Conservation (phyloP, 2,113 vertebrate genomes). For the Brachirus orientalis region DNA sequence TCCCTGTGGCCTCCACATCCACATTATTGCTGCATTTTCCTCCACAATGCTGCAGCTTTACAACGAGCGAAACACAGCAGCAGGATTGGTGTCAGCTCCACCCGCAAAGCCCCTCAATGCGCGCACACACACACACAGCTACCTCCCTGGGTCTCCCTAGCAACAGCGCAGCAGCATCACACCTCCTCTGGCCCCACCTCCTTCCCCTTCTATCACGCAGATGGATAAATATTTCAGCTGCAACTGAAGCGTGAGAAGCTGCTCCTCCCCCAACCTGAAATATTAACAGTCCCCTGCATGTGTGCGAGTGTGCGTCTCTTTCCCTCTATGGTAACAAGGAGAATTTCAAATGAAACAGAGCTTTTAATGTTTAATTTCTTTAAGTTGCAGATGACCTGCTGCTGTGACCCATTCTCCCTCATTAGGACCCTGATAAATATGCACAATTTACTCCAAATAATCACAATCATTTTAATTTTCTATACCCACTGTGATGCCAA, state of each 20-base stretch:
- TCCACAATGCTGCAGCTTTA: slow-evolving; percentile 22
- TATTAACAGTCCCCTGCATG: slow-evolving; percentile 40
- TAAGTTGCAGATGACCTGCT: too few species aligned
- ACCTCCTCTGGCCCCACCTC: slow-evolving; percentile 19
- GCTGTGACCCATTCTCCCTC: too few species aligned
- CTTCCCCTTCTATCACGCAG: slow-evolving; percentile 1
- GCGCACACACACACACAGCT: slow-evolving; percentile 25
- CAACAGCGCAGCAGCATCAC: slow-evolving; percentile 76
- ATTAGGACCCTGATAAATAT: too few species aligned
- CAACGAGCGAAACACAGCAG: slow-evolving; percentile 30
- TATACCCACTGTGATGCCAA: too few species aligned
- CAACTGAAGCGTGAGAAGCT: slow-evolving; percentile 45
- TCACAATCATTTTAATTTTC: too few species aligned
- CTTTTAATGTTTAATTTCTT: too few species aligned
- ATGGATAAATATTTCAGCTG: slow-evolving; percentile 75
- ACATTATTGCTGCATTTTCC: slow-evolving; percentile 65
- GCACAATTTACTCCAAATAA: too few species aligned
- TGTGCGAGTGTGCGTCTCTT: slow-evolving; percentile 18
- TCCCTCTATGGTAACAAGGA: background rate
- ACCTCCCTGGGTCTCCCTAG: slow-evolving; percentile 72
- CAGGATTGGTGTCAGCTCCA: slow-evolving; percentile 32
- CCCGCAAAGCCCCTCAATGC: slow-evolving; percentile 23
- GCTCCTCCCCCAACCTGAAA: slow-evolving; percentile 56
- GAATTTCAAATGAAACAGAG: too few species aligned
- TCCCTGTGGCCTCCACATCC: slow-evolving; percentile 52